Conservation (phyloP, 2,888 invertebrate genomes). For the Notodonta dromedarius region DNA sequence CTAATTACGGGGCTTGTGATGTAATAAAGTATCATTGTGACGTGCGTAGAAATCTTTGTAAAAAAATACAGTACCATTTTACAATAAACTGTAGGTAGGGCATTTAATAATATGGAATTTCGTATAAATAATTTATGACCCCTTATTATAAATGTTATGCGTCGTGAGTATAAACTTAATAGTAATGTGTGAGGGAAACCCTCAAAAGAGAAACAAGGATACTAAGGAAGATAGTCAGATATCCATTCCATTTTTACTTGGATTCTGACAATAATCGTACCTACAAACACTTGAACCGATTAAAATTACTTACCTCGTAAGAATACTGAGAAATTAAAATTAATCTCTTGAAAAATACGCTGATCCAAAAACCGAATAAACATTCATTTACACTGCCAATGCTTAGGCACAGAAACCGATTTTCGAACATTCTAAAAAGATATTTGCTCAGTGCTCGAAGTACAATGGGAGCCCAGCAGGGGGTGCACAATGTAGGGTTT, state of each 20-base stretch:
- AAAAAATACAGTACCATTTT: neutral
- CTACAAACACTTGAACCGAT: neutral
- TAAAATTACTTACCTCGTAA: neutral
- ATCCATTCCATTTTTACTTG: no score
- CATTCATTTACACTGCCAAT: constrained; percentile 32
- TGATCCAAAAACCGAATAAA: constrained; percentile 25
- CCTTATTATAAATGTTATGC: no score
- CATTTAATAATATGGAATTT: no score
- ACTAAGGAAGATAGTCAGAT: no score
- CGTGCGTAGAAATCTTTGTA: neutral
- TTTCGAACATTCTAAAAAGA: constrained; percentile 48
- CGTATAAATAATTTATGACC: no score
- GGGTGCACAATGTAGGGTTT: constrained; percentile 10
- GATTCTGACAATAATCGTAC: neutral
- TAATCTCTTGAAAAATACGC: constrained; percentile 13
- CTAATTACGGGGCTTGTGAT: constrained; percentile 8
- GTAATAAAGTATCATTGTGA: neutral
- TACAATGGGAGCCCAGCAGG: constrained; percentile 49
- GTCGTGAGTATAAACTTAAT: no score
- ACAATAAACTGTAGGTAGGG: no score
- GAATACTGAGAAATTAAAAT: neutral
- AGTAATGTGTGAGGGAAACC: no score
- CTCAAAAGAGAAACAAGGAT: no score
- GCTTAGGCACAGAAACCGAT: constrained; percentile 40
- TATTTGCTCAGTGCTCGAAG: constrained; percentile 49